Percentiles rank a stretch among this genome's conserved stretches.
Conservation (phyloP, 2,888 invertebrate genomes). For the Diloba caeruleocephala region DNA sequence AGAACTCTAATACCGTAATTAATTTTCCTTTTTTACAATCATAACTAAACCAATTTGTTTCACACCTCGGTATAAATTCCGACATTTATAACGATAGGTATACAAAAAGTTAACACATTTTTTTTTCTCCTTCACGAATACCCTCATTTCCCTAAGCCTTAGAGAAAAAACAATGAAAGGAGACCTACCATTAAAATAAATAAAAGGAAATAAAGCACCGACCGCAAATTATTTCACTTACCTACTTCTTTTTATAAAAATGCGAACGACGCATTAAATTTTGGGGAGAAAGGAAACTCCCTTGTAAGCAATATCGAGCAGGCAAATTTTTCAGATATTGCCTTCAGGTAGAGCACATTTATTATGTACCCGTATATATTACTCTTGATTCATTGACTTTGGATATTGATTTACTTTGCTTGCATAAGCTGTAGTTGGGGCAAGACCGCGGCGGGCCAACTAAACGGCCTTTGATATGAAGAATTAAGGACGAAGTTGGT, state of each 20-base stretch:
- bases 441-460: conserved; percentile 68
- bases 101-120: conserved; percentile 75
- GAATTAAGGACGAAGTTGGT: conserved; percentile 71
- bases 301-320: conserved; percentile 89
- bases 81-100: conserved; percentile 76
- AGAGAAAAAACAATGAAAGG: conserved; percentile 84
- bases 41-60: conserved; percentile 77
- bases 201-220: conserved; percentile 87
- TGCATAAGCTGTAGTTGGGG: conserved; percentile 85
- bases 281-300: conserved; percentile 89
- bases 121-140: conserved; percentile 66
- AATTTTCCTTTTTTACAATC: conserved; percentile 71
- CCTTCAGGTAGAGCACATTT: conserved; percentile 89
- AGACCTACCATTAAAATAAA: conserved; percentile 88
- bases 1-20: conserved; percentile 61
- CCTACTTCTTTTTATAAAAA: conserved; percentile 89
- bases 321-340: conserved; percentile 90
- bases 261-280: conserved; percentile 89
- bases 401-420: conserved; percentile 89
- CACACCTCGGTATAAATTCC: conserved; percentile 71
- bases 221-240: conserved; percentile 89
- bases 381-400: conserved; percentile 90
- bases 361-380: conserved; percentile 90
- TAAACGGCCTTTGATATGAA: conserved; percentile 72
- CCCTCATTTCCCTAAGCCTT: conserved; percentile 76